Base-by-base conservation (phyloP, 2,888 invertebrate genomes). In the Lochmaea crataegi region DNA sequence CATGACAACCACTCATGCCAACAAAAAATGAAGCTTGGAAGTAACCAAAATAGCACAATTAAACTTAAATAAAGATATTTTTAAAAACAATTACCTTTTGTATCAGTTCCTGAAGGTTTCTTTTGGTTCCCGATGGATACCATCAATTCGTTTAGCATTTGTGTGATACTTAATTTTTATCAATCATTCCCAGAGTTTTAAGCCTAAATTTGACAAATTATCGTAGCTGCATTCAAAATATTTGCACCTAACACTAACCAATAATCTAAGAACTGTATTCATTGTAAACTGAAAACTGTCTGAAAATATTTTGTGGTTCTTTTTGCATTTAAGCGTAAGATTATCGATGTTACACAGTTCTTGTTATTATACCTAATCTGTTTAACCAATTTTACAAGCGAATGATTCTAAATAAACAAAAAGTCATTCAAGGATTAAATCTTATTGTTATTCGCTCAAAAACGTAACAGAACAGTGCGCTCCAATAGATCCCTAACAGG, bases 341-440 rank as follows among this genome's bases (percentile, higher is more conserved):
- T 16, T 53, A 6, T 53, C 16, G 1, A 16, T 18, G n/a, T 53
- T 53, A 48, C 51, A 51, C 6, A n/a, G 11, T 45, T 3, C 3
- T n/a, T 16, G 9, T 53, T 18, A 5, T 53, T 53, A 18, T 11
- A 53, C 18, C 10, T 53, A 18, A 53, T 18, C 16, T 10, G 10
- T 53, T 53, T 18, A 10, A 53, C 16, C 53, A 53, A 53, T 53
- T 53, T 53, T 53, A 53, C 53, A 18, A 16, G 6, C 53, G 53
- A 18, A 16, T 53, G 53, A 53, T 53, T 53, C 18, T 11, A 18
- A 53, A 53, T 53, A 53, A 51, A 51, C 51, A 51, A 53, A 48
- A 53, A 53, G 53, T 10, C 16, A 11, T 53, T 53, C 53, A 53
- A 18, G 16, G 18, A 53, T 53, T 11, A 53, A 53, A 53, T 16